Conservation (phyloP, 2,113 vertebrate species). For the Sorex fumeus region DNA sequence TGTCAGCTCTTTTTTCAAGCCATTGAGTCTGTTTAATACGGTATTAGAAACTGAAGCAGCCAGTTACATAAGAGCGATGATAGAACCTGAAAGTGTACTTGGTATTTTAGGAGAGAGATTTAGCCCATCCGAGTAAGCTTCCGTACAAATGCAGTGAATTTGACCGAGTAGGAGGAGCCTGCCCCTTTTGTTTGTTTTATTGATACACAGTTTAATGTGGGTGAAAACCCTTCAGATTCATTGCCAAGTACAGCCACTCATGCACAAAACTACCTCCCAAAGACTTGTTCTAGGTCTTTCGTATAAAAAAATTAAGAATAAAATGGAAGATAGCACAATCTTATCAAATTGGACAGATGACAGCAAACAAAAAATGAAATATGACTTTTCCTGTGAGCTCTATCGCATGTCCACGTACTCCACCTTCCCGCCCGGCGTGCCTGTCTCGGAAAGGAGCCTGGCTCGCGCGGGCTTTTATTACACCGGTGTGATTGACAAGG, state of each 20-base stretch:
- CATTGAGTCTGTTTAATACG: not conserved
- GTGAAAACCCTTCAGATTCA: conserved; percentile 65
- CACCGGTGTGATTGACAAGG: conserved; percentile 94
- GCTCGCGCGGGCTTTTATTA: conserved; percentile 98
- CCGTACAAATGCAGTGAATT: not conserved
- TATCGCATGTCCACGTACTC: conserved; percentile 97
- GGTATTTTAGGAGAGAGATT: not conserved
- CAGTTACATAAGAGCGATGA: conserved; percentile 17
- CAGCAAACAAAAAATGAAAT: conserved; percentile 91
- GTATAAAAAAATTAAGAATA: conserved; percentile 88
- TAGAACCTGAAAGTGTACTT: not conserved
- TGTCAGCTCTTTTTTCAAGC: not conserved
- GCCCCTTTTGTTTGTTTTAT: not conserved
- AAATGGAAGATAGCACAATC: conserved; percentile 91
- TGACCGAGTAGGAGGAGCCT: not conserved
- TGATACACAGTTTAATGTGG: conserved; percentile 58
- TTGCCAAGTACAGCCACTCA: conserved; percentile 73
- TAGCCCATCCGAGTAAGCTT: not conserved
- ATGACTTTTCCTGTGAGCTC: conserved; percentile 96
- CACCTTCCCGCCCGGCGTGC: conserved; percentile 89
- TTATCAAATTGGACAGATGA: conserved; percentile 90
- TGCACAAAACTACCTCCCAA: conserved; percentile 93
- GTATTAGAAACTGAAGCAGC: conserved; percentile 1
- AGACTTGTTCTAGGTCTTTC: conserved; percentile 88
- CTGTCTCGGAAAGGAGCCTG: conserved; percentile 94